phyloP scores from a whole-genome alignment of 2,113 vertebrate species.

The Anolis sagrei region DNA sequence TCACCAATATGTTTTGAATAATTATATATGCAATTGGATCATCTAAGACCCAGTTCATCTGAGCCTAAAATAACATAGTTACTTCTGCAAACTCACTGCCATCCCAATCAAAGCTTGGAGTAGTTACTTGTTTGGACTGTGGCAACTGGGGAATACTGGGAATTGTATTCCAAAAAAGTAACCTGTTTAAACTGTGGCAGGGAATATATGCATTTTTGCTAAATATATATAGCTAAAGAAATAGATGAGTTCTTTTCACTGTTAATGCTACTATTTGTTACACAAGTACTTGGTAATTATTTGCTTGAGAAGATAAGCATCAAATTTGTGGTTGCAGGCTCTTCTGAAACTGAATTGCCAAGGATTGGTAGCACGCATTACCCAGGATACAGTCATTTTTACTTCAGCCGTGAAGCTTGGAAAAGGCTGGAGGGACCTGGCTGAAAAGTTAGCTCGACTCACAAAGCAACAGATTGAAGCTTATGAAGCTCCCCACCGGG shows the following conservation, averaged over 20 bases:
- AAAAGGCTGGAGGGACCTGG: slow-evolving; percentile 89
- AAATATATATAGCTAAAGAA: slow-evolving; percentile 7
- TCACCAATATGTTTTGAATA: background rate
- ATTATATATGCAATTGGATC: background rate
- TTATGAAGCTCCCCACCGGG: slow-evolving; percentile 90
- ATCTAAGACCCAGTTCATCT: background rate
- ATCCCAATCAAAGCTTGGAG: no score
- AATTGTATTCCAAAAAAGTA: no score
- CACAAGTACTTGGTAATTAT: slow-evolving; percentile 21
- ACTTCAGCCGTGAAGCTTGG: slow-evolving; percentile 95
- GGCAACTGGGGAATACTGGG: no score
- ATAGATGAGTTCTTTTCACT: background rate
- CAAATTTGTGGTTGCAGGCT: slow-evolving; percentile 77
- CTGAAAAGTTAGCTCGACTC: slow-evolving; percentile 85
- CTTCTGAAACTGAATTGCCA: slow-evolving; percentile 92
- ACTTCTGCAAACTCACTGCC: background rate
- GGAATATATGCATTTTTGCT: background rate
- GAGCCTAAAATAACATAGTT: background rate
- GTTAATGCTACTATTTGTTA: background rate
- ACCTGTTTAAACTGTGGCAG: background rate
- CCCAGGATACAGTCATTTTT: slow-evolving; percentile 89
- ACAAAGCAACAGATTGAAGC: slow-evolving; percentile 88
- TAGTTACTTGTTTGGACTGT: no score
- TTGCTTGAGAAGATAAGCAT: slow-evolving; percentile 37
- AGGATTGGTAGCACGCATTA: slow-evolving; percentile 84